Evolutionary conservation across 2,113 vertebrate genomes (phyloP).

Genomic region (Ciconia stormi): DNA sequence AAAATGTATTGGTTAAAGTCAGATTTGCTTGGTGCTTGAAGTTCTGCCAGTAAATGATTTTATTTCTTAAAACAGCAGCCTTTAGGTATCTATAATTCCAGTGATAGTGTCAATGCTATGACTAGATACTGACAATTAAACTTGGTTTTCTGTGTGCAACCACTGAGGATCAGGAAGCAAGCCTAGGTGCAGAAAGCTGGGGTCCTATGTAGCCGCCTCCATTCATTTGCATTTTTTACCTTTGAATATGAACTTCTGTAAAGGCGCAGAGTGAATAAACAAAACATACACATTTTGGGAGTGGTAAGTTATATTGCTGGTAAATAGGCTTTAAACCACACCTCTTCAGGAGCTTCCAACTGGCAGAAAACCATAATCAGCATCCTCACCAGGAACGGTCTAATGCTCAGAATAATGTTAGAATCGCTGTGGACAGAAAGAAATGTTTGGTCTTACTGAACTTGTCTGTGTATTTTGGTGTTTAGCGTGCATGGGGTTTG

Average conservation of each 20-base stretch:
- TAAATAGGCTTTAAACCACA: background rate
- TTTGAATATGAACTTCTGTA: background rate
- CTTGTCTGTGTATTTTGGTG: background rate
- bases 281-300: background rate
- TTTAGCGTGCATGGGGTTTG: background rate
- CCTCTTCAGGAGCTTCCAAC: background rate
- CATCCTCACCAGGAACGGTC: background rate
- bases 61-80: background rate
- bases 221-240: background rate
- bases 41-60: background rate
- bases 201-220: background rate
- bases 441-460: background rate
- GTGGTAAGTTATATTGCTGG: background rate
- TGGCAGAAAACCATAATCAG: background rate
- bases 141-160: background rate
- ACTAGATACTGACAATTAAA: fast-evolving
- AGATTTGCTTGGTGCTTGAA: background rate
- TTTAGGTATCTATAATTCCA: background rate
- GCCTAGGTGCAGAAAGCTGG: background rate
- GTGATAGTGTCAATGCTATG: background rate
- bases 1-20: background rate
- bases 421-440: background rate
- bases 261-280: background rate
- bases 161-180: background rate
- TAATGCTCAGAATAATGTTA: background rate